Evolutionary conservation across 2,888 invertebrate genomes (phyloP).

Genomic region (Himalopsyche kuldschensis): DNA sequence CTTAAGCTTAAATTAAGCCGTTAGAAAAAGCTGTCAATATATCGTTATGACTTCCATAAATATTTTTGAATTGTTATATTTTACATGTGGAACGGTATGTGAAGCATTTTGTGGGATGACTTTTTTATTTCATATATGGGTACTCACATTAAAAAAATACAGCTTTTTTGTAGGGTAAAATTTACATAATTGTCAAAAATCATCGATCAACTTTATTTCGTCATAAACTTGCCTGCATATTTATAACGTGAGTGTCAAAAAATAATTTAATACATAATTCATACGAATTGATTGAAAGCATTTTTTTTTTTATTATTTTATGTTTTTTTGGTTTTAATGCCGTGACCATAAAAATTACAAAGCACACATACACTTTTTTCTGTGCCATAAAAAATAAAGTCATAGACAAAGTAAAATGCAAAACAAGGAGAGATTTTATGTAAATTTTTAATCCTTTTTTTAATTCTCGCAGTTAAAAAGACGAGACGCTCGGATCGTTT

Average conservation of each 20-base stretch:
- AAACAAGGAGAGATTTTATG: constrained; percentile 30
- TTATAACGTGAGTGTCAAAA: not conserved
- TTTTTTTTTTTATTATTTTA: constrained; percentile 11
- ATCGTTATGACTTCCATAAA: too few species aligned
- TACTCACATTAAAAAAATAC: not conserved
- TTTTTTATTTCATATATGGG: too few species aligned
- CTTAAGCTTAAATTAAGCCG: too few species aligned
- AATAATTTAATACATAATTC: constrained; percentile 11
- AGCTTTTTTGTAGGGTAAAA: not conserved
- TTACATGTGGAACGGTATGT: too few species aligned
- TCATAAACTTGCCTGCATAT: constrained; percentile 26
- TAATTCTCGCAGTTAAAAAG: constrained; percentile 27
- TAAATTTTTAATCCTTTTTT: constrained; percentile 37
- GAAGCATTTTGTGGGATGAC: too few species aligned
- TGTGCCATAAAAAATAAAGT: constrained; percentile 15
- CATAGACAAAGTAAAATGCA: constrained; percentile 27
- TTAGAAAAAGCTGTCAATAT: too few species aligned
- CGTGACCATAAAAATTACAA: constrained; percentile 16
- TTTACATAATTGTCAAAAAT: not conserved
- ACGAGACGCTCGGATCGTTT: constrained; percentile 2
- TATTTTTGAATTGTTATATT: too few species aligned
- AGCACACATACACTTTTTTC: constrained; percentile 2
- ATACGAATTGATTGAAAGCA: constrained; percentile 21
- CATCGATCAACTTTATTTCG: constrained; percentile 18
- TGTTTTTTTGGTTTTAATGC: constrained; percentile 9